phyloP scores from a whole-genome alignment of 1,140 invertebrate genomes.

The Zaprionus ghesquierei region DNA sequence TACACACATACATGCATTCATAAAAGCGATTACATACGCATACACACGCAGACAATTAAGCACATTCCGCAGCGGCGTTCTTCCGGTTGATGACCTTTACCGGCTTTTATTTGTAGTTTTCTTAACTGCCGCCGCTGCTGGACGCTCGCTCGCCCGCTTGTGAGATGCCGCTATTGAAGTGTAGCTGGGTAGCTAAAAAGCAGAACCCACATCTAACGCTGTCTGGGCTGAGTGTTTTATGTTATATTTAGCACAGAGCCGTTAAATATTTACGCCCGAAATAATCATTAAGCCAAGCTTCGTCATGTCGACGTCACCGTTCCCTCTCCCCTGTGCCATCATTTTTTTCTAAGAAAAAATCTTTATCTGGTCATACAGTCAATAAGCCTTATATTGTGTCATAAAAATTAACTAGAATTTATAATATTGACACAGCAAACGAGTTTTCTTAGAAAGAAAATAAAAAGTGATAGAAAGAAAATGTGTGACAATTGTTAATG shows the following conservation, averaged over 20 bases:
- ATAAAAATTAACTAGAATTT: conserved; percentile 41
- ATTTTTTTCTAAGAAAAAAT: conserved; percentile 38
- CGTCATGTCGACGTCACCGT: conserved; percentile 3
- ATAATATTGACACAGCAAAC: conserved; percentile 24
- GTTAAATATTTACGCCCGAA: conserved; percentile 39
- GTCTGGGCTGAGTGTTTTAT: conserved; percentile 18
- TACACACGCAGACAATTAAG: conserved; percentile 10
- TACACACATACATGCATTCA: conserved; percentile 5
- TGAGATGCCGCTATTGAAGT: conserved; percentile 26
- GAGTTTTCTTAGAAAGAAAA: conserved; percentile 3
- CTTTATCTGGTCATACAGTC: conserved; percentile 13
- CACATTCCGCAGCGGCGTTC: conserved; percentile 59
- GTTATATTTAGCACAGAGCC: conserved; percentile 45
- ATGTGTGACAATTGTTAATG: conserved; percentile 19
- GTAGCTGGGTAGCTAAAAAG: background rate
- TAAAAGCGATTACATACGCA: conserved; percentile 12
- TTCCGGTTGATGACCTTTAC: conserved; percentile 82
- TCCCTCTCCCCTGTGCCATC: background rate
- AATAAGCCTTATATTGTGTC: conserved; percentile 16
- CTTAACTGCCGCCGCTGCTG: conserved; percentile 23
- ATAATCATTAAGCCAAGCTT: conserved; percentile 14
- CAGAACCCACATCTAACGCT: background rate
- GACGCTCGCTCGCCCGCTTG: background rate
- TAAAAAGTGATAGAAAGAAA: conserved; percentile 11
- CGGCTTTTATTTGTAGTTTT: conserved; percentile 74